Base-by-base conservation (phyloP, 2,888 invertebrate genomes). In the Colletes collaris region DNA sequence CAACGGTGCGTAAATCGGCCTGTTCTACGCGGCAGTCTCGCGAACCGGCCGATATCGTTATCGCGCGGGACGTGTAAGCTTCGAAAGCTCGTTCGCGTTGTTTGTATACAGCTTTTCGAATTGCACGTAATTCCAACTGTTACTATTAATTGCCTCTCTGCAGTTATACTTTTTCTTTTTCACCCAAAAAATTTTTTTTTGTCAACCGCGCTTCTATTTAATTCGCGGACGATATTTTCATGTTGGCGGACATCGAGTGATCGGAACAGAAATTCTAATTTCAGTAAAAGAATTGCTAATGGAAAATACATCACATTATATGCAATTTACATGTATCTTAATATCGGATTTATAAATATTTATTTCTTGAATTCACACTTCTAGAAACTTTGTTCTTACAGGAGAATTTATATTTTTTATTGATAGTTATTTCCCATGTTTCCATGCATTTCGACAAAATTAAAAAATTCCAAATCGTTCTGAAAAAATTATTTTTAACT, bases 21-120 rank as follows among this genome's bases (percentile, higher is more conserved):
- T 76, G 85, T 76, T 44, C 64, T 46, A 53, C 71, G 65, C 10
- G 16, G 10, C 35, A 40, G 16, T 10, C 49, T 46, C 67, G 65
- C 76, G 74, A 60, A 68, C 52, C 81, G 79, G 71, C 72, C 86
- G 88, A 84, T 87, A 87, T 86, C 85, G 88, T 89, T 88, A 89
- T 89, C 84, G 81, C 74, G 56, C 62, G 27, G 56, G 53, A 16
- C 74, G 73, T 71, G 79, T 82, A 85, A 85, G 74, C 85, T 75
- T 70, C 72, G 79, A 62, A 53, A 68, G 75, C 85, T 71, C 67
- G 80, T 71, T 63, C 56, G n/a, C 66, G 65, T 66, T 76, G 84
- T 77, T 75, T 83, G 72, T 53, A 46, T 55, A 70, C 73, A 72
- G 74, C 79, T 70, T 82, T 75, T 77, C 75, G 84, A 84, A 82